Evolutionary conservation across 23 tunicate species (phyloP).

Genomic region (Diplosoma virens): DNA sequence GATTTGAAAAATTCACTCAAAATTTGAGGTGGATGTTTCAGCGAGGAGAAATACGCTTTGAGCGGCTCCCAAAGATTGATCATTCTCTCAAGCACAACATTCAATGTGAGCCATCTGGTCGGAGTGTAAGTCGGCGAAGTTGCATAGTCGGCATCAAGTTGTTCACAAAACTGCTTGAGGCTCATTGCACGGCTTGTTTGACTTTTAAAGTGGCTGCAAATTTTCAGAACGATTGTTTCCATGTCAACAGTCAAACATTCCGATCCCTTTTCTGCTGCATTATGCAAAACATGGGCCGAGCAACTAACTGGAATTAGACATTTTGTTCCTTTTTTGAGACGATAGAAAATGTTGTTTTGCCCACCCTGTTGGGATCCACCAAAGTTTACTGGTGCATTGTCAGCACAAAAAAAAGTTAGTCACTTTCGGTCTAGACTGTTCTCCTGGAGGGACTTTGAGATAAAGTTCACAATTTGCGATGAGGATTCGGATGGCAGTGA

Average conservation of each 20-base stretch:
- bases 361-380: constrained; percentile 34
- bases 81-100: constrained; percentile 48
- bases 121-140: constrained; percentile 22
- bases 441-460: constrained; percentile 28
- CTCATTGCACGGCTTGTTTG: constrained; percentile 36
- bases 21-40: constrained; percentile 41
- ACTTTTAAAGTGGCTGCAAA: constrained; percentile 35
- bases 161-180: constrained; percentile 37
- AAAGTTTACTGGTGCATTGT: constrained; percentile 51
- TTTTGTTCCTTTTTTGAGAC: constrained; percentile 27
- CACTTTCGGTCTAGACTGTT: constrained; percentile 4
- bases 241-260: constrained; percentile 22
- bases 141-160: constrained; percentile 20
- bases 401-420: constrained; percentile 35
- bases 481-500: constrained; percentile 52
- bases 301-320: constrained; percentile 38
- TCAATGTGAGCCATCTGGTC: constrained; percentile 45
- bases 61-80: constrained; percentile 57
- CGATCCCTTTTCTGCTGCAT: constrained; percentile 39
- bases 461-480: constrained; percentile 21
- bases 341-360: constrained; percentile 45
- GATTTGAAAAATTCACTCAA: constrained; percentile 49
- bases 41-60: constrained; percentile 39
- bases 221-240: constrained; percentile 40
- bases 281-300: constrained; percentile 32